phyloP scores from a whole-genome alignment of 2,888 invertebrate genomes.

The Periphyllus acericola region DNA sequence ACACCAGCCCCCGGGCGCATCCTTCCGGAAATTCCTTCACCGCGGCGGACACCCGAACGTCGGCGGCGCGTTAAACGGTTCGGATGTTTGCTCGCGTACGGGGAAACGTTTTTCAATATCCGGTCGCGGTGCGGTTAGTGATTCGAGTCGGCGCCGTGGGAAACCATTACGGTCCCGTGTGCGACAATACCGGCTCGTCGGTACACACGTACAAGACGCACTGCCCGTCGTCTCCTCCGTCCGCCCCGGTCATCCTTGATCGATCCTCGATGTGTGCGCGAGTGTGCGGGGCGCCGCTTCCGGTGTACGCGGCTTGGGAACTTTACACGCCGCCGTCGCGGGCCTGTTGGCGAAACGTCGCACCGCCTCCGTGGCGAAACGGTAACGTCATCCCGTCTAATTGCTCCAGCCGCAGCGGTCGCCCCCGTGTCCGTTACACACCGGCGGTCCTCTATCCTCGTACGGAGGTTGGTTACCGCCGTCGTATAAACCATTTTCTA shows the following conservation, averaged over 20 bases:
- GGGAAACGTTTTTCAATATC: slow-evolving; percentile 54
- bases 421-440: slow-evolving; percentile 30
- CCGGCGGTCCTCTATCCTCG: too few species aligned
- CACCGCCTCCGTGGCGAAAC: slow-evolving; percentile 14
- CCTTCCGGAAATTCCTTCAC: too few species aligned
- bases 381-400: slow-evolving; percentile 56
- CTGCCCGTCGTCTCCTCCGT: not conserved
- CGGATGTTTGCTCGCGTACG: slow-evolving; percentile 46
- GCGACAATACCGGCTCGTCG: too few species aligned
- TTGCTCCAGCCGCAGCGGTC: slow-evolving; percentile 9
- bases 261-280: not conserved
- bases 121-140: slow-evolving; percentile 55
- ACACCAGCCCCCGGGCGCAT: too few species aligned
- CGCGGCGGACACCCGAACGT: not conserved
- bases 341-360: slow-evolving; percentile 13
- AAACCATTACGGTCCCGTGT: slow-evolving; percentile 19
- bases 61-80: slow-evolving; percentile 44
- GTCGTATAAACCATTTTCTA: too few species aligned
- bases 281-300: slow-evolving; percentile 12
- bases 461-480: too few species aligned
- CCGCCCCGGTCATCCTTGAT: not conserved
- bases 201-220: not conserved
- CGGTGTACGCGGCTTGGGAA: slow-evolving; percentile 24
- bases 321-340: slow-evolving; percentile 30
- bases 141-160: slow-evolving; percentile 58